Evolutionary conservation across 2,888 invertebrate genomes (phyloP), one percentile per base, ranked within the genome.

Genomic region (Troides aeacus): DNA sequence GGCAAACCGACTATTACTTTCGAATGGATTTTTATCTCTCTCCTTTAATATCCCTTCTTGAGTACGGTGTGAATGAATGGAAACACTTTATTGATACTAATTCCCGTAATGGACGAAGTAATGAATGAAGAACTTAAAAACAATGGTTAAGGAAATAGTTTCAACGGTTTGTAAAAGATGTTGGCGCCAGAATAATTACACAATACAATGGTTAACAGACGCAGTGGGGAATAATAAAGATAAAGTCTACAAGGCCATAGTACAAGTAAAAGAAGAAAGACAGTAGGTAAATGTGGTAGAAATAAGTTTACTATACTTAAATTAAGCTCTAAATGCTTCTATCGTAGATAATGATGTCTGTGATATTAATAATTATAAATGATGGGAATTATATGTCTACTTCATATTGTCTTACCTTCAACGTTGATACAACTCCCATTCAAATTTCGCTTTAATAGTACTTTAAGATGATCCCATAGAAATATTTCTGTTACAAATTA

Each of bases 71-170:
- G 36, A 62, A 39, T 85, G 85, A 87, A 89, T 87, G 87, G 87
- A 81, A 82, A 72, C 72, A 73, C 74, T 87, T 87, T 86, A 88
- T 87, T 83, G 81, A 78, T 81, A 80, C 84, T 83, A 84, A 84
- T 85, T 82, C 74, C 72, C 76, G 74, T 83, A 85, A 85, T 83
- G 78, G 81, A 74, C 74, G 70, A 78, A 72, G 68, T 72, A 78
- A 74, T 87, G 84, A 89, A 88, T 88, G 87, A 85, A 75, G 53
- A 66, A 64, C 71, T 72, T 72, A 78, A 80, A 30, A 83, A 88
- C 86, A 87, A 87, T 79, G 75, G 77, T 64, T 57, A 59, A 70
- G 74, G 70, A 46, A 64, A 57, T 64, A 57, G 53, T 12, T 18
- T 61, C 61, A n/a, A n/a, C 36, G 66, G 74, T 74, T 76, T 67